Base-by-base conservation (phyloP, 2,797 vertebrate genomes). In the Lateolabrax maculatus region DNA sequence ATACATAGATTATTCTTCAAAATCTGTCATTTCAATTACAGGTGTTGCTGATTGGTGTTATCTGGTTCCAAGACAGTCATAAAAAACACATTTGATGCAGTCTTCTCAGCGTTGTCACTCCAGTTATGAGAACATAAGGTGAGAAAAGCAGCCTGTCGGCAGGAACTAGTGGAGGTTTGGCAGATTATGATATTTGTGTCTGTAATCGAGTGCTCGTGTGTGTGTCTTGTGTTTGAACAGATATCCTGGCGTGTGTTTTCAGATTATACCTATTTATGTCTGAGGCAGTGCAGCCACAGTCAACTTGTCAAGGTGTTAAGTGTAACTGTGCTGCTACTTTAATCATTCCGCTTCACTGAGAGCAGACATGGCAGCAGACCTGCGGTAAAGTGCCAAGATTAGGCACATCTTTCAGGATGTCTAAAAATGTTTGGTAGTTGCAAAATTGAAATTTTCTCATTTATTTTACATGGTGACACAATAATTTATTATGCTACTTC, bases 401-500 rank as follows among this genome's bases (percentile, higher is more conserved):
- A 79, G 66, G 16, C 69, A 72, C 77, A 79, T 85, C 78, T 85
- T 68, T 79, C 73, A 76, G 46, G 27, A 31, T 83, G 86, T 90
- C 80, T 70, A 48, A 75, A 88, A 91, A 76, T 72, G 60, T 87
- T 80, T 85, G 48, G 5, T 55, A 44, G 62, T 31, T 75, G 73
- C 64, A 85, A 81, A 90, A 74, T 79, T 87, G 25, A 83, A 84
- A 87, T 76, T 78, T 60, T 66, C 62, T 71, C 71, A 80, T 85
- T 90, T 83, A 83, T 88, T 86, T 82, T 61, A 71, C 34, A 44
- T 34, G 52, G 51, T 90, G 90, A 89, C 90, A 92, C 81, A 77
- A 68, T 86, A 25, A 91, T 91, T 84, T 80, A 86, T 87, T 75
- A 75, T 83, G 85, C 83, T 68, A 55, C 53, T 84, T 88, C 84